Percentiles rank a stretch among this genome's conserved stretches.
phyloP scores from a whole-genome alignment of 1,140 invertebrate species.

The Procambarus clarkii region DNA sequence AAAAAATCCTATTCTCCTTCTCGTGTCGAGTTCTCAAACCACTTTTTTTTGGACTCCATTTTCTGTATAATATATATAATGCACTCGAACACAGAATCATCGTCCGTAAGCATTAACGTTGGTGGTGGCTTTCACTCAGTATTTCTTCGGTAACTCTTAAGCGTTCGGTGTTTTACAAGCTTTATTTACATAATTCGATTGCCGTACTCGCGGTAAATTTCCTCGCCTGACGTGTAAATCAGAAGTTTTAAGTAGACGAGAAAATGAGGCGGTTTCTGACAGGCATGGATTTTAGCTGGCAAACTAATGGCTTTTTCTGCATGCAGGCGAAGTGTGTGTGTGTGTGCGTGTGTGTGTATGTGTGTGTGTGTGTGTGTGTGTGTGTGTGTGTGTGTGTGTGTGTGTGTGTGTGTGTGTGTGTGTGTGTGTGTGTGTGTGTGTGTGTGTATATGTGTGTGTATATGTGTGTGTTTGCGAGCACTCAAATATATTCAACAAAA shows the following conservation, averaged over 20 bases:
- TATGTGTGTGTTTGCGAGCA: constrained; percentile 1
- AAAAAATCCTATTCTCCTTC: too few species aligned
- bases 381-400: constrained; percentile 14
- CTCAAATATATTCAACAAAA: too few species aligned
- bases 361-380: constrained; percentile 25
- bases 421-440: constrained; percentile 26
- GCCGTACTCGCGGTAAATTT: background rate
- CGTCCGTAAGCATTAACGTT: background rate
- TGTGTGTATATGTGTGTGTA: constrained; percentile 34
- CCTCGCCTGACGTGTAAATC: constrained; percentile 1
- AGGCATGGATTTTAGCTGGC: background rate
- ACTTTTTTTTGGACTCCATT: too few species aligned
- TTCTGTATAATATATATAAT: too few species aligned
- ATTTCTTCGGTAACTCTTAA: background rate
- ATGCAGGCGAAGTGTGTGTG: too few species aligned
- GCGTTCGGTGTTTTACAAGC: background rate
- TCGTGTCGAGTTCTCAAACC: too few species aligned
- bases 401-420: constrained; percentile 8
- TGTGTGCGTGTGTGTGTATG: background rate
- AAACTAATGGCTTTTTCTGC: background rate
- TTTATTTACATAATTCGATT: background rate
- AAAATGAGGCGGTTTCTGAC: background rate
- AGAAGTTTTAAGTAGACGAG: constrained; percentile 2
- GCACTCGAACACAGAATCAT: background rate
- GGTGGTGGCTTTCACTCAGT: background rate